phyloP scores from a whole-genome alignment of 2,888 invertebrate species.

The Mesoligia furuncula region DNA sequence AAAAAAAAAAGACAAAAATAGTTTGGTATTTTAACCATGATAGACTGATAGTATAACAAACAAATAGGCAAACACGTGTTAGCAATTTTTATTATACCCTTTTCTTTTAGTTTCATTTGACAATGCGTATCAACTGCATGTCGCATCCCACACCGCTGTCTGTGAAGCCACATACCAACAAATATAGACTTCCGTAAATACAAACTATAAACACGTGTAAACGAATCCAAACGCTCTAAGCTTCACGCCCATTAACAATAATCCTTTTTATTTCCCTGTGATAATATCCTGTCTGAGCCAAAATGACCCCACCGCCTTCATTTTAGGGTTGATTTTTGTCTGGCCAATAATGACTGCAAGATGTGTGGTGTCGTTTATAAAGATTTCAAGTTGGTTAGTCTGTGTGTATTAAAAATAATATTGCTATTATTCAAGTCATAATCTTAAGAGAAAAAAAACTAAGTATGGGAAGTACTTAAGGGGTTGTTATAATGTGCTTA shows the following conservation, averaged over 20 bases:
- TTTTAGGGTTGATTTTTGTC: slow-evolving; percentile 72
- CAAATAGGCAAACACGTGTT: neutral
- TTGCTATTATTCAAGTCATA: slow-evolving; percentile 80
- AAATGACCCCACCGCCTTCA: slow-evolving; percentile 56
- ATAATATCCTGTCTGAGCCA: slow-evolving; percentile 60
- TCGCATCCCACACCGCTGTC: slow-evolving; percentile 34
- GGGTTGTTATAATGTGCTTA: slow-evolving; percentile 36
- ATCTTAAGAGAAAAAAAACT: slow-evolving; percentile 68
- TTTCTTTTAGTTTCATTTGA: slow-evolving; percentile 19
- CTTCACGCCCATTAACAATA: slow-evolving; percentile 81
- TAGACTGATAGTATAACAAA: too few species aligned
- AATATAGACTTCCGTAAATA: slow-evolving; percentile 76
- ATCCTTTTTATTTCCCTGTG: slow-evolving; percentile 81
- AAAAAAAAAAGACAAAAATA: neutral
- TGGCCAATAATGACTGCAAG: slow-evolving; percentile 27
- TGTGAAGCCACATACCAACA: slow-evolving; percentile 64
- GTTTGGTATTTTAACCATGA: neutral
- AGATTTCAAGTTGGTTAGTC: slow-evolving; percentile 78
- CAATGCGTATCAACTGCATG: slow-evolving; percentile 13
- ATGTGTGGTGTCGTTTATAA: slow-evolving; percentile 78
- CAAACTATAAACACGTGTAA: slow-evolving; percentile 81
- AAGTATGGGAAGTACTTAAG: slow-evolving; percentile 57
- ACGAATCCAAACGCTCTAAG: slow-evolving; percentile 75
- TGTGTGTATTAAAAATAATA: slow-evolving; percentile 77
- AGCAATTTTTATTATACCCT: neutral